Conservation (phyloP, 92 coral and sea anemone genomes). For the Muricea muricata region DNA sequence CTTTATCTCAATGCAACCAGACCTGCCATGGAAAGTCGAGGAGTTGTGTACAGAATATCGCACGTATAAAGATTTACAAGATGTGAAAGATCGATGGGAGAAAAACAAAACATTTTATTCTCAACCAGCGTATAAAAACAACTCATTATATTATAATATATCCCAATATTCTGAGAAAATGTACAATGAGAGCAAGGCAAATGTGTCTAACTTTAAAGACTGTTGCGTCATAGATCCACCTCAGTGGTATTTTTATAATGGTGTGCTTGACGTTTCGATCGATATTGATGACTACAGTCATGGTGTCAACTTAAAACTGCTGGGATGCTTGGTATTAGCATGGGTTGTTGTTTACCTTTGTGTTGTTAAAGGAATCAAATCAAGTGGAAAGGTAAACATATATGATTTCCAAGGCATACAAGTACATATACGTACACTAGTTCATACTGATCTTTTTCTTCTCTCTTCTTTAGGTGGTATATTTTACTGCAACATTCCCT, state of each 20-base stretch:
- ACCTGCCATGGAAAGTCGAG: conserved; percentile 79
- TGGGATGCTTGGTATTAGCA: conserved; percentile 91
- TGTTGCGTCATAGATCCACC: conserved; percentile 98
- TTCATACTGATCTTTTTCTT: too few relatives aligned
- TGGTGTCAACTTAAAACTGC: conserved; percentile 86
- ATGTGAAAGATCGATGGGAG: conserved; percentile 28
- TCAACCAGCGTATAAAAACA: conserved; percentile 24
- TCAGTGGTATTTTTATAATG: conserved; percentile 92
- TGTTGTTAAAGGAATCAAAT: conserved; percentile 95
- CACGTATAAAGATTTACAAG: conserved; percentile 43
- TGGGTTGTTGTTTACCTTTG: conserved; percentile 96
- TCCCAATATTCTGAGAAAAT: not conserved
- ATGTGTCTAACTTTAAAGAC: conserved; percentile 70
- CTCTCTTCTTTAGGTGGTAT: conserved; percentile 72
- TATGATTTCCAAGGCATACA: not conserved
- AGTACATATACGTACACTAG: too few relatives aligned
- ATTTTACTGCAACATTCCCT: conserved; percentile 96
- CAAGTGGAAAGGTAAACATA: conserved; percentile 96
- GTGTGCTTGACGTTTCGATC: conserved; percentile 84
- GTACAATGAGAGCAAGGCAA: not conserved
- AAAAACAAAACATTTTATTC: conserved; percentile 56
- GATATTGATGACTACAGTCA: conserved; percentile 80
- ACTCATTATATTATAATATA: not conserved
- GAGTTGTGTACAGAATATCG: conserved; percentile 68
- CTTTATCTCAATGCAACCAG: conserved; percentile 85